Base-by-base conservation (phyloP, 2,888 invertebrate species). In the Plutella xylostella region DNA sequence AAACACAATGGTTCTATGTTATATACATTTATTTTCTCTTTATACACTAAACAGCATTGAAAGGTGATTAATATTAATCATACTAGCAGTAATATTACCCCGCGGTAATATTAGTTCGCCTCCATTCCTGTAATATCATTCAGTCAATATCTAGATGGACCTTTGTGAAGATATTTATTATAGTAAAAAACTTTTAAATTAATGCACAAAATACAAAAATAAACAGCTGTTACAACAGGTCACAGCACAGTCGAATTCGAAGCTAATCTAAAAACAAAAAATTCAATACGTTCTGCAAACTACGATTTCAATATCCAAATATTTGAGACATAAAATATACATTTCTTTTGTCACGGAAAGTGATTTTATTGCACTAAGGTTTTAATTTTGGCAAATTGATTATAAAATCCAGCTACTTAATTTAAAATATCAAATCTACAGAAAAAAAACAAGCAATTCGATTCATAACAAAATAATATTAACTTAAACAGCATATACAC, bases 21-120 rank as follows among this genome's bases (percentile, higher is more conserved):
- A 66, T 65, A 63, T 68, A 67, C 68, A 69, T 68, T 63, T 65
- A 65, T 61, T 61, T 25, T 14, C 58, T 59, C 68, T 64, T 63
- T 60, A 54, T 54, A 68, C 59, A 63, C 58, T 61, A 59, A 56
- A 61, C 61, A 55, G 61, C 53, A 55, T 55, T 50, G 48, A 56
- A 55, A 58, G 53, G 56, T 61, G 59, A 61, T 55, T 60, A 56
- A 60, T 49, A 56, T 52, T n/a, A 17, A 25, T 22, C 11, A 22
- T 15, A 25, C 25, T 15, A 39, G 17, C 7, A 15, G 19, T 22
- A 39, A 12, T 14, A 15, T 14, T 15, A 3, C n/a, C 28, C 11
- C n/a, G n/a, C 9, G 9, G 11, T 3, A 9, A 12, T 28, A 5
- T 33, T 39, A 21, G 22, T 39, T 39, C 19, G 9, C 34, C 14